Evolutionary conservation across 1,140 invertebrate genomes (phyloP).

Genomic region (Cyrtorhinus lividipennis): DNA sequence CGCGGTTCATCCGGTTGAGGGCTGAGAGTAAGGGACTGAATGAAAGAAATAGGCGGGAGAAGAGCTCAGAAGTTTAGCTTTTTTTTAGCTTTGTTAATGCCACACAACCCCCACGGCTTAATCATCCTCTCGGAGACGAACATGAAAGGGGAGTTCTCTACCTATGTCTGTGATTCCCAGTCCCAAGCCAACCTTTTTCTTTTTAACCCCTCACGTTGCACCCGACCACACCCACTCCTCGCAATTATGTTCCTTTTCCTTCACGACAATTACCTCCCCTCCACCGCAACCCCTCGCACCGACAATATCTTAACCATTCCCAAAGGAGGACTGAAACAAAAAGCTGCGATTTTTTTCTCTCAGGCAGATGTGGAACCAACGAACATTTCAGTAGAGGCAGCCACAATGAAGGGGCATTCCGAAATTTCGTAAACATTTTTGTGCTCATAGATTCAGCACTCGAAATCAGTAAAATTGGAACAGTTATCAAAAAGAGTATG

Average conservation of each 20-base stretch:
- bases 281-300: neutral
- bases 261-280: neutral
- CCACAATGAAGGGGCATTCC: too few relatives aligned
- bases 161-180: neutral
- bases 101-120: neutral
- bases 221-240: too few relatives aligned
- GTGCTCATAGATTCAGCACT: too few relatives aligned
- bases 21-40: too few relatives aligned
- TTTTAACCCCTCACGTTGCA: neutral
- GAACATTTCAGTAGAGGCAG: too few relatives aligned
- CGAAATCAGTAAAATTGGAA: too few relatives aligned
- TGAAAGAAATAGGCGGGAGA: too few relatives aligned
- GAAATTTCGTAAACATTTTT: too few relatives aligned
- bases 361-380: too few relatives aligned
- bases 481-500: too few relatives aligned
- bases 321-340: neutral
- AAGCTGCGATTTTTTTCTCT: too few relatives aligned
- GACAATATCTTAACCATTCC: neutral
- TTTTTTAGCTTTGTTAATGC: neutral
- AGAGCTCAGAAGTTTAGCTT: neutral
- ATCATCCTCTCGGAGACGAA: neutral
- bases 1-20: neutral
- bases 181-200: neutral
- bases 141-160: neutral
- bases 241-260: neutral